Evolutionary conservation across 2,797 vertebrate genomes (phyloP).

Genomic region (Scyliorhinus canicula): DNA sequence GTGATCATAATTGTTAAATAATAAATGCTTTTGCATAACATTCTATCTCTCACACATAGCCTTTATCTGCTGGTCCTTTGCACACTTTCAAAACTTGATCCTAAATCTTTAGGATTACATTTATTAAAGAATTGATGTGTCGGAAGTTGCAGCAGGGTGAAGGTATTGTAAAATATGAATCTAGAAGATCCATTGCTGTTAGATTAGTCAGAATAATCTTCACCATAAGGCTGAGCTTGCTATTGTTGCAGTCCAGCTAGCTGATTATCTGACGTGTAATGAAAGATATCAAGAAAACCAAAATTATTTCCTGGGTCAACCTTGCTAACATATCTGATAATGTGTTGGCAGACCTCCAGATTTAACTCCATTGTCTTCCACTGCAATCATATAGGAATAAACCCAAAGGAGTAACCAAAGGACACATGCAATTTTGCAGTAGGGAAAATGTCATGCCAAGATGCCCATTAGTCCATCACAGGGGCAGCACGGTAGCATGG

Average conservation of each 20-base stretch:
- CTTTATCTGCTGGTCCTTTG: not conserved
- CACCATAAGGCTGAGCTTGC: not conserved
- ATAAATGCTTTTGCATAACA: not conserved
- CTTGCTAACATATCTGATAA: not conserved
- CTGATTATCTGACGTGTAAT: not conserved
- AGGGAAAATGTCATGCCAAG: not conserved
- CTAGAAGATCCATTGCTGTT: not conserved
- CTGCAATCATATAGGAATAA: not conserved
- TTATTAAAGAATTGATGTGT: not conserved
- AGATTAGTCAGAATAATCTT: not conserved
- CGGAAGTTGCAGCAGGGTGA: not conserved
- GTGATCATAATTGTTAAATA: constrained; percentile 2
- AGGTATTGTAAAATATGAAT: not conserved
- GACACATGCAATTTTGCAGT: not conserved
- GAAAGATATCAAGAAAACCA: not conserved
- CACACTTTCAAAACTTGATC: not conserved
- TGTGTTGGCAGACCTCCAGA: not conserved
- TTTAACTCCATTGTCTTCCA: not conserved
- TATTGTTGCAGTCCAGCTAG: not conserved
- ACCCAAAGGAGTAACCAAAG: not conserved
- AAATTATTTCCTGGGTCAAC: not conserved
- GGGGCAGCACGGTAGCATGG: no score
- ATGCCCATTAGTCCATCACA: not conserved
- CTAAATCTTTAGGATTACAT: not conserved
- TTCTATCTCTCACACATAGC: not conserved